These are phyloP conservation scores for Psephotus haematonotus DNA, from an alignment of 2,113 vertebrate genomes.

Conservation along the genomic window DNA sequence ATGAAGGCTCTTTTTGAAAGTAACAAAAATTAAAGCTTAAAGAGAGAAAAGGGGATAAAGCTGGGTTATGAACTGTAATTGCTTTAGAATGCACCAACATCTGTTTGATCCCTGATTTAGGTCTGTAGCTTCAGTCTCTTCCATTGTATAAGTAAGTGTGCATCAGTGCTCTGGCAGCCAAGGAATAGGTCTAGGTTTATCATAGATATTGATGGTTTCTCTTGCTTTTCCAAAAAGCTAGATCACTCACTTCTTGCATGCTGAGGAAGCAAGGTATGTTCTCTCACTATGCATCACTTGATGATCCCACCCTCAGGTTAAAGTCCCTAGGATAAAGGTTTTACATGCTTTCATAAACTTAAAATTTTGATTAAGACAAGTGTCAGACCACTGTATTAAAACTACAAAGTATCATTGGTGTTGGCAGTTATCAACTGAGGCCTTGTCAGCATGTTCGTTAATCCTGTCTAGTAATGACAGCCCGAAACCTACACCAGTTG, in stretches of 20 bases:
- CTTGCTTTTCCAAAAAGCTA: not conserved
- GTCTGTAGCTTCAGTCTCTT: not conserved
- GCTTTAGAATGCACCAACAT: not conserved
- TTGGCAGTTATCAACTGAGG: not conserved
- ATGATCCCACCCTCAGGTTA: not conserved
- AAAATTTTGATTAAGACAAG: not conserved
- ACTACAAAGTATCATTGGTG: not conserved
- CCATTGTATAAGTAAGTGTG: not conserved
- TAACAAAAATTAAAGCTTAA: not conserved
- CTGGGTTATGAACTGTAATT: not conserved
- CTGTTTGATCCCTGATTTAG: not conserved
- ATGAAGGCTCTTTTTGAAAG: not conserved
- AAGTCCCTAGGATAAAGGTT: not conserved
- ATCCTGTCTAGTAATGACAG: not conserved
- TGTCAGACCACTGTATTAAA: not conserved
- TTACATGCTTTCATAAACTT: not conserved
- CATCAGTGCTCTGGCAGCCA: not conserved
- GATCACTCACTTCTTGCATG: not conserved
- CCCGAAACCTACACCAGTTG: not conserved
- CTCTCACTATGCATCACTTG: not conserved
- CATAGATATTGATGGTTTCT: not conserved
- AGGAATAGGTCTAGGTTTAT: not conserved
- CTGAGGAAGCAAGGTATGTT: not conserved
- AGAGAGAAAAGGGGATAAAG: not conserved
- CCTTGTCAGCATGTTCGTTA: not conserved